A percentile compares a stretch with the other conserved stretches of the same genome.
Evolutionary conservation across 2,888 invertebrate species (phyloP).

Genomic region (Cephus nigrinus): DNA sequence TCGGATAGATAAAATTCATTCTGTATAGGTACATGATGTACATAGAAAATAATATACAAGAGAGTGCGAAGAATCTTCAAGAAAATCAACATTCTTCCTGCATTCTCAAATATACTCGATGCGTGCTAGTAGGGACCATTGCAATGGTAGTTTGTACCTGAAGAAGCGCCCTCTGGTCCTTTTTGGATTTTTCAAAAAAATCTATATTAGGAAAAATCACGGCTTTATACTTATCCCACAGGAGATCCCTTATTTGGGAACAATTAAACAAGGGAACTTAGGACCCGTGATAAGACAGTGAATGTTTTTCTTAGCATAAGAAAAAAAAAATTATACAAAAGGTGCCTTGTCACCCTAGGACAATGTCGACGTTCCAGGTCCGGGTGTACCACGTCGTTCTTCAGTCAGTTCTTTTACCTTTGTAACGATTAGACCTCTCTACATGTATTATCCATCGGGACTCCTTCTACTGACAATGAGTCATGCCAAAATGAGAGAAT

Average conservation of each 20-base stretch:
- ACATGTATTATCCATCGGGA: neutral
- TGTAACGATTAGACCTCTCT: neutral
- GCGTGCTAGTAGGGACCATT: neutral
- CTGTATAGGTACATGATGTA: neutral
- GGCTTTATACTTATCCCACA: neutral
- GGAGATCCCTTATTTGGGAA: neutral
- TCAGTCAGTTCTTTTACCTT: neutral
- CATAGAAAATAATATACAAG: neutral
- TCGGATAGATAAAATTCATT: neutral
- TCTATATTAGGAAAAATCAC: neutral
- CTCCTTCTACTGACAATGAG: neutral
- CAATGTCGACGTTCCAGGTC: neutral
- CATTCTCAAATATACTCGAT: neutral
- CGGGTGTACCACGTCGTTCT: neutral
- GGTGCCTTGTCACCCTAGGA: neutral
- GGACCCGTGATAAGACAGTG: neutral
- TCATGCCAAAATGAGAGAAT: neutral
- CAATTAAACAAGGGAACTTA: neutral
- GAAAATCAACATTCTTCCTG: neutral
- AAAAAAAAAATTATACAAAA: neutral
- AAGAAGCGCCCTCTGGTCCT: neutral
- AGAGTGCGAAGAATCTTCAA: neutral
- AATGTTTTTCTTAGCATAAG: neutral
- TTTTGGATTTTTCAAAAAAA: neutral
- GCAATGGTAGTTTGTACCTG: neutral